Evolutionary conservation across 2,888 invertebrate genomes (phyloP).

Genomic region (Macrophya alboannulata): DNA sequence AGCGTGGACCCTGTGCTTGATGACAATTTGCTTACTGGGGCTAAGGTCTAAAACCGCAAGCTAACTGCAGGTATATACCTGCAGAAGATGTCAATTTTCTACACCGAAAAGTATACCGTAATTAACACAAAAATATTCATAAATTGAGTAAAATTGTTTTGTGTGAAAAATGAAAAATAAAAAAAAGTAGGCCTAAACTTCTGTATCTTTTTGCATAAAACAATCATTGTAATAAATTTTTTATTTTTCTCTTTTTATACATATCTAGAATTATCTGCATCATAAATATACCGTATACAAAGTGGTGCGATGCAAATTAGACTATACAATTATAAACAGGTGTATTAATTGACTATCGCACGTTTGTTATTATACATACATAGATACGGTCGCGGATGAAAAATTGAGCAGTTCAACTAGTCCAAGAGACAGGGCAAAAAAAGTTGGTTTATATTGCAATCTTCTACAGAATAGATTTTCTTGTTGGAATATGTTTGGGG

Average conservation of each 20-base stretch:
- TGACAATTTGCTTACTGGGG: conserved; percentile 83
- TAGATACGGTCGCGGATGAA: background rate
- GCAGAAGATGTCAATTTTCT: conserved; percentile 65
- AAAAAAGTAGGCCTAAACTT: background rate
- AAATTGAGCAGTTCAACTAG: background rate
- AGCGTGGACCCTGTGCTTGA: conserved; percentile 85
- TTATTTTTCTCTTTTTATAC: background rate
- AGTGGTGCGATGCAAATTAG: conserved; percentile 9
- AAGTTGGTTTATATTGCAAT: no score
- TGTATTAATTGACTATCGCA: background rate
- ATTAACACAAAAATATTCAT: background rate
- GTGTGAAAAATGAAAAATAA: background rate
- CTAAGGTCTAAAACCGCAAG: conserved; percentile 77
- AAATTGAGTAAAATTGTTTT: background rate
- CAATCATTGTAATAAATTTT: background rate
- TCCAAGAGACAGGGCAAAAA: no score
- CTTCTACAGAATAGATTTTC: no score
- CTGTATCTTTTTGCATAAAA: background rate
- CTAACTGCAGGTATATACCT: background rate
- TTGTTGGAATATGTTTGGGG: no score
- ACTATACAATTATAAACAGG: background rate
- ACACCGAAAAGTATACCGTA: conserved; percentile 78
- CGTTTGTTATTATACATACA: background rate
- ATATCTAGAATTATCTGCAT: background rate
- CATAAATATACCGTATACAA: conserved; percentile 8